Evolutionary conservation across 2,888 invertebrate genomes (phyloP).

Genomic region (Nipponacmea schrenckii): DNA sequence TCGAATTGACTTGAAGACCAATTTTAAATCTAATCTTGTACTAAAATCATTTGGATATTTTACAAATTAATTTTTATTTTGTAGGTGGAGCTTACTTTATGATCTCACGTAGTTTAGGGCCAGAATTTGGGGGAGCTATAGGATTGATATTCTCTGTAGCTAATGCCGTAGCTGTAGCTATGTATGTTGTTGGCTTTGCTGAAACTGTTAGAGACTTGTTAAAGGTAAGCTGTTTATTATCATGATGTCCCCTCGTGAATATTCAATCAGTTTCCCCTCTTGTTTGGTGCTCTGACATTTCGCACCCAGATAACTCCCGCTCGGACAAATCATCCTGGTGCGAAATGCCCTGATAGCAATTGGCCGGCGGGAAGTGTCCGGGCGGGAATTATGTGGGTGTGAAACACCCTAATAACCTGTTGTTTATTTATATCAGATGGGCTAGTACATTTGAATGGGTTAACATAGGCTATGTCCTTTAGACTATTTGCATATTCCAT

Average conservation of each 20-base stretch:
- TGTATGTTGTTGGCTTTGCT: slow-evolving; percentile 98
- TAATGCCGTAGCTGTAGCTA: slow-evolving; percentile 94
- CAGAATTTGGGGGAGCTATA: slow-evolving; percentile 95
- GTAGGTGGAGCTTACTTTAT: slow-evolving; percentile 95
- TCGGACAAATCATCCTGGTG: no score
- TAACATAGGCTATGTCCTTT: no score
- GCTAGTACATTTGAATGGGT: no score
- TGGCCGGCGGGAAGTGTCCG: no score
- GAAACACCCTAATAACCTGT: no score
- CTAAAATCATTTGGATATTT: background rate
- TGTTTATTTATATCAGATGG: no score
- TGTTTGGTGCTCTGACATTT: no score
- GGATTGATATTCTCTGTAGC: slow-evolving; percentile 97
- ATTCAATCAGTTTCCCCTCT: no score
- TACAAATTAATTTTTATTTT: slow-evolving; percentile 16
- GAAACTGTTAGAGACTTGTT: slow-evolving; percentile 77
- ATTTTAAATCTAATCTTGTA: background rate
- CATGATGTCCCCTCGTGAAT: background rate
- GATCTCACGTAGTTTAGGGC: slow-evolving; percentile 93
- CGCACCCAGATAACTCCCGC: no score
- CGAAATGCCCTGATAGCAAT: no score
- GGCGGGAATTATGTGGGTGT: no score
- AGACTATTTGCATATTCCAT: no score
- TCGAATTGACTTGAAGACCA: background rate
- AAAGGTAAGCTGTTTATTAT: slow-evolving; percentile 51